Conservation (phyloP, 2,888 invertebrate species). For the Didymodactylos carnosus region DNA sequence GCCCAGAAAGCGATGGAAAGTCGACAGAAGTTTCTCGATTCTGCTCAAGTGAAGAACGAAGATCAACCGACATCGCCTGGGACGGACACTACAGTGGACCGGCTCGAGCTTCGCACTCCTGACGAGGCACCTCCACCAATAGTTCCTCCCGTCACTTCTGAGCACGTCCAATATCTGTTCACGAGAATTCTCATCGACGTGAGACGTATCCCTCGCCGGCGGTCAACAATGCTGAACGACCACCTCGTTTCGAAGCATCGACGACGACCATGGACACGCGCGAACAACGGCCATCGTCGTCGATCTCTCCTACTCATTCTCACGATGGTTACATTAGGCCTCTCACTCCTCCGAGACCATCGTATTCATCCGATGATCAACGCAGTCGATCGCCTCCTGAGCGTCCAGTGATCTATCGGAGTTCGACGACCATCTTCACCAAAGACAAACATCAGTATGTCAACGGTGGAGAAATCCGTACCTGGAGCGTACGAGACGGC, state of each 20-base stretch:
- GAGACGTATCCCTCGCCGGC: too few species aligned
- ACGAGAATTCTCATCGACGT: neutral
- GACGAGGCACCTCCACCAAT: neutral
- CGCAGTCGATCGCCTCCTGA: neutral
- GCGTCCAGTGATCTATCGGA: neutral
- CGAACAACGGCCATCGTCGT: neutral
- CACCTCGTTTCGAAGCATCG: neutral
- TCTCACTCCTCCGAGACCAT: neutral
- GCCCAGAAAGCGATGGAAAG: slow-evolving; percentile 32
- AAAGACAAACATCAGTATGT: neutral
- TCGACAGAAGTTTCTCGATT: slow-evolving; percentile 27
- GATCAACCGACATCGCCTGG: neutral
- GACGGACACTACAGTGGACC: neutral
- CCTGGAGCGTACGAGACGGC: neutral
- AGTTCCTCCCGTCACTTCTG: neutral
- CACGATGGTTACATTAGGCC: neutral
- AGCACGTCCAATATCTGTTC: neutral
- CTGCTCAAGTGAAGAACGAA: slow-evolving; percentile 24
- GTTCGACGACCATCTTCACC: neutral
- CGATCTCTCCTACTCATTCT: neutral
- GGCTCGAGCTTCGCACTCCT: neutral
- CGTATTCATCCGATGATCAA: neutral
- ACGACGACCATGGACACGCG: neutral
- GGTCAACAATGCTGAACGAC: neutral
- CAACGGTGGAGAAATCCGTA: neutral